Evolutionary conservation across 2,888 invertebrate species (phyloP), one percentile per base, ranked within the genome.

Genomic region (Gari tellinella): DNA sequence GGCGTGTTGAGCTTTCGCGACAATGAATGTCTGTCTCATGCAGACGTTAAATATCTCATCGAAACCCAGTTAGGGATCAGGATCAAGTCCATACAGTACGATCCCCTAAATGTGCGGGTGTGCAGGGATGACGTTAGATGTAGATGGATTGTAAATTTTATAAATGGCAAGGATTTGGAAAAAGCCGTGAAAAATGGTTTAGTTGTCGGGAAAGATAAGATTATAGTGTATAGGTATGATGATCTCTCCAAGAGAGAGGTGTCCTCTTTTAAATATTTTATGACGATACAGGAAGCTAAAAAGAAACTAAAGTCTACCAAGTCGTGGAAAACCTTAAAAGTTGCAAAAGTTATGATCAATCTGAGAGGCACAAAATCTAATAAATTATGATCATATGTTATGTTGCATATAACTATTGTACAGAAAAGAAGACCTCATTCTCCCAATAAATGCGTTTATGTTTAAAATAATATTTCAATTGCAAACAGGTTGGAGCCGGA

Each of bases 1-100:
- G 76, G 72, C 53, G 69, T 80, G 23, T 80, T 82, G 25, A 80
- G 80, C 60, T 65, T 82, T 40, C 76, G 78, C 21, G 76, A 82
- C 56, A 82, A 82, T 45, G 82, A 82, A 25, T 72, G 51, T 38
- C 56, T 69, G 1, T 67, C 67, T 0, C 82, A 82, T 55, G 55
- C 64, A 17, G 79, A 82, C 17, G 66, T 82, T 0, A 82, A 77
- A 60, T 68, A 72, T 17, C 41, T 67, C 17, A 58, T 82, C 2
- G 63, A 69, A 45, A 68, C 56, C 10, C 69, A 72, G 23, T 57
- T 70, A 3, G 73, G 70, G 12, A 66, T 76, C 14, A 46, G 60
- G 1, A 66, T 79, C 12, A 64, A 55, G 23, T 55, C 43, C 2
- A 52, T 80, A 5, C 78, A 79, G 41, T 82, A 74, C 26, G 82